Conservation (phyloP, 1,140 invertebrate species). For the Melitaea cinxia region DNA sequence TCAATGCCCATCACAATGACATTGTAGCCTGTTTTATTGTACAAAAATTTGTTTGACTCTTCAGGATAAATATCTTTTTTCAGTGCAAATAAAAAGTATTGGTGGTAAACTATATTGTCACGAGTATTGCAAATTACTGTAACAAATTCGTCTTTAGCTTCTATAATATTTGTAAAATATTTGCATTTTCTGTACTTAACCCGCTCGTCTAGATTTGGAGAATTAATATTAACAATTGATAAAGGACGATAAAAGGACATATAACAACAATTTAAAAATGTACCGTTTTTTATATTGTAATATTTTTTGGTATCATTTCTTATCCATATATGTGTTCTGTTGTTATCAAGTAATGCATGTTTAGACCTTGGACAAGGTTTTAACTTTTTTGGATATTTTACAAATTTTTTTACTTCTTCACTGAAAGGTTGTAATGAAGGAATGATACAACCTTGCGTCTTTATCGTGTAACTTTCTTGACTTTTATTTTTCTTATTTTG, state of each 20-base stretch:
- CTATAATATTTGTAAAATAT: slow-evolving; percentile 61
- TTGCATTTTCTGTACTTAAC: slow-evolving; percentile 65
- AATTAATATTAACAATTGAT: slow-evolving; percentile 55
- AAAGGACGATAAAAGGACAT: slow-evolving; percentile 81
- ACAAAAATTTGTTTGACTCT: slow-evolving; percentile 20
- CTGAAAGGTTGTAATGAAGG: slow-evolving; percentile 88
- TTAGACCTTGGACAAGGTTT: slow-evolving; percentile 52
- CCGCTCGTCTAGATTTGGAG: slow-evolving; percentile 58
- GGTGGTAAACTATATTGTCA: slow-evolving; percentile 81
- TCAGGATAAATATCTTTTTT: slow-evolving; percentile 48
- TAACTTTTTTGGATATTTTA: slow-evolving; percentile 41
- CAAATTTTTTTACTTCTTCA: slow-evolving; percentile 55
- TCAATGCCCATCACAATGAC: slow-evolving; percentile 93
- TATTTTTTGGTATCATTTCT: slow-evolving; percentile 61
- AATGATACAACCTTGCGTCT: slow-evolving; percentile 89
- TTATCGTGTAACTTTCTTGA: slow-evolving; percentile 79
- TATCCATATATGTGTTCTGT: slow-evolving; percentile 82
- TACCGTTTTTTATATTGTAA: slow-evolving; percentile 64
- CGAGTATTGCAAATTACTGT: slow-evolving; percentile 82
- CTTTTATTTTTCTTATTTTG: slow-evolving; percentile 10
- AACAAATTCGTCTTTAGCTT: slow-evolving; percentile 83
- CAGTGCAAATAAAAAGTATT: slow-evolving; percentile 86
- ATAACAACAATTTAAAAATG: slow-evolving; percentile 84
- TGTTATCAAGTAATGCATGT: slow-evolving; percentile 82
- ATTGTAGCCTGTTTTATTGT: slow-evolving; percentile 69